A percentile compares a stretch with the other conserved stretches of the same genome.
Evolutionary conservation across 35 echinoderm and acorn worm species (phyloP).

Genomic region (Chiridota heheva): DNA sequence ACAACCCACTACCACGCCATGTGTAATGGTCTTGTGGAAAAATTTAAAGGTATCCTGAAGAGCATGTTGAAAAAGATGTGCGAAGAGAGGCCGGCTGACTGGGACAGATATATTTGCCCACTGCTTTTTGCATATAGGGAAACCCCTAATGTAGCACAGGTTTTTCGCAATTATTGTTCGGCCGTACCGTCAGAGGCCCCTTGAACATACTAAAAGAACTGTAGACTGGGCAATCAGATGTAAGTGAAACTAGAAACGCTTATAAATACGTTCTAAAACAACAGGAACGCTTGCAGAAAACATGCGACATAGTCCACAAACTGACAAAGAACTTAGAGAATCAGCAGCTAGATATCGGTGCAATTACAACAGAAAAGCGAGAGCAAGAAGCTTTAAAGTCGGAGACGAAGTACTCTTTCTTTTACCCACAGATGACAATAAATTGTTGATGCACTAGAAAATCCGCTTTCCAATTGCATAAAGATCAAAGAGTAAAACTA

Average conservation of each 20-base stretch:
- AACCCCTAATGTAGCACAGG: slow-evolving; percentile 40
- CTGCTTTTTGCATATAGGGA: slow-evolving; percentile 68
- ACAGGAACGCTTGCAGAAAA: slow-evolving; percentile 40
- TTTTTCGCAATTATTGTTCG: slow-evolving; percentile 58
- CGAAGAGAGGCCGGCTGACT: slow-evolving; percentile 51
- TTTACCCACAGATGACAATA: slow-evolving; percentile 61
- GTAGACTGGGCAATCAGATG: slow-evolving; percentile 19
- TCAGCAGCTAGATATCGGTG: not conserved
- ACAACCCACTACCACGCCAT: slow-evolving; percentile 62
- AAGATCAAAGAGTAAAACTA: slow-evolving; percentile 47
- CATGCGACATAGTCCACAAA: slow-evolving; percentile 50
- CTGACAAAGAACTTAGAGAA: slow-evolving; percentile 42
- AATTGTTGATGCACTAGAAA: slow-evolving; percentile 69
- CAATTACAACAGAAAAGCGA: slow-evolving; percentile 58
- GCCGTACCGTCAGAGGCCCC: slow-evolving; percentile 54
- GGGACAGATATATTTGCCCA: slow-evolving; percentile 55
- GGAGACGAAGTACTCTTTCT: slow-evolving; percentile 62
- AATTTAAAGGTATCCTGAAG: slow-evolving; percentile 59
- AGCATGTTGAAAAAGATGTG: slow-evolving; percentile 59
- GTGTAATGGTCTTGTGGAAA: slow-evolving; percentile 62
- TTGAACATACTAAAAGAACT: slow-evolving; percentile 49
- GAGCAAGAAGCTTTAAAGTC: slow-evolving; percentile 23
- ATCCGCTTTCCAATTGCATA: slow-evolving; percentile 43
- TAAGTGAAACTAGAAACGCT: slow-evolving; percentile 30
- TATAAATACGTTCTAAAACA: slow-evolving; percentile 69